phyloP scores from a whole-genome alignment of 2,888 invertebrate species.

The Protonemura montana region DNA sequence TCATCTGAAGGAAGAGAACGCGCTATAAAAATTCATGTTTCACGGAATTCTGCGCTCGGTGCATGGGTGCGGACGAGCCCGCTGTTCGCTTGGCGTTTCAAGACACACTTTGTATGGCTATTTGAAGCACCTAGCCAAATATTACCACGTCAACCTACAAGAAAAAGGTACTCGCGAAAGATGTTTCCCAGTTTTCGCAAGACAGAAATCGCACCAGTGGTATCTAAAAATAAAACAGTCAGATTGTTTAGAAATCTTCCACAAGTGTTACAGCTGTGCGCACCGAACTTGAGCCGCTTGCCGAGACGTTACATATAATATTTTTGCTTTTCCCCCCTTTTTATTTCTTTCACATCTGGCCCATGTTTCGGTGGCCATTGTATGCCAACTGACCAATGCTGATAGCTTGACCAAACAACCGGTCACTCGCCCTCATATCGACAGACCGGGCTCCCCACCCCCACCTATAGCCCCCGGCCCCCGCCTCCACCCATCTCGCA shows the following conservation, averaged over 20 bases:
- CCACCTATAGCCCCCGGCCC: not conserved
- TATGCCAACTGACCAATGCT: constrained; percentile 32
- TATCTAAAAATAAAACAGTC: constrained; percentile 12
- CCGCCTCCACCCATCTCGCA: not conserved
- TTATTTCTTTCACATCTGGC: not conserved
- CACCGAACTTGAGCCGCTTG: not conserved
- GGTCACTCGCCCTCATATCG: constrained; percentile 14
- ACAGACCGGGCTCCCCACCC: not conserved
- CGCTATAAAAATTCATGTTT: not conserved
- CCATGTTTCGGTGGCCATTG: not conserved
- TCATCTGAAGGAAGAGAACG: not conserved
- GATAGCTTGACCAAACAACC: constrained; percentile 34
- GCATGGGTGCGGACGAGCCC: not conserved
- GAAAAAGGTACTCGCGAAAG: not conserved
- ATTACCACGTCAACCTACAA: not conserved
- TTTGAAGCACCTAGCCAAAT: not conserved
- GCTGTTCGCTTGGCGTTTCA: not conserved
- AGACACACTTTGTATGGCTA: not conserved
- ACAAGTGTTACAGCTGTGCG: constrained; percentile 5
- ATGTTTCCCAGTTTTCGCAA: not conserved
- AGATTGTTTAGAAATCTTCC: constrained; percentile 2
- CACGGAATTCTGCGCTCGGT: not conserved
- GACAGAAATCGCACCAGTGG: not conserved
- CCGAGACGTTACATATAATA: not conserved
- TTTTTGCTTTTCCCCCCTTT: not conserved